Base-by-base conservation (phyloP, 2,797 vertebrate genomes). In the Rachycentron canadum region DNA sequence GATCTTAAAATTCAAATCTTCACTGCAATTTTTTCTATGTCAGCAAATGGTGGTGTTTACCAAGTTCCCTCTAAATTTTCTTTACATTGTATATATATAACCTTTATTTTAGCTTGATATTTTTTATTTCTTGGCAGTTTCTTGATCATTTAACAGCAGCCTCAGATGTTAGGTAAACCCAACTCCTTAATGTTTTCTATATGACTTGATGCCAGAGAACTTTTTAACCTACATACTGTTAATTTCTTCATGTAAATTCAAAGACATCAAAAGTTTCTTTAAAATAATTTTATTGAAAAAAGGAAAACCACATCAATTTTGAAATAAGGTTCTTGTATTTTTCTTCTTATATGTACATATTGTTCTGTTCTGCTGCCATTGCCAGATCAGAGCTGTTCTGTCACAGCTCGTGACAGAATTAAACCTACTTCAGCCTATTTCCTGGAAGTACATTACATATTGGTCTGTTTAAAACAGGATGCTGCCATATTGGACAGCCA, bases 201-300 rank as follows among this genome's bases (percentile, higher is more conserved):
- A 4, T 36, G 26, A 58, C 57, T 60, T 14, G 23, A 61, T 23
- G 11, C 4, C 2, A 26, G 50, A n/a, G 3, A 30, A 45, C 2
- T 9, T 43, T 70, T 66, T 28, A 10, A 30, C 28, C 26, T 36
- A 30, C 12, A 41, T 11, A 36, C 1, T 25, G 36, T 40, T 1
- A 0, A 66, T 69, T 69, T 55, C 30, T 36, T 61, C 17, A 60
- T 21, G 2, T 64, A 47, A 17, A 28, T 23, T 66, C 19, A 30
- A n/a, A 68, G 36, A 41, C 26, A 43, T 34, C 40, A 3, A n/a
- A 26, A 2, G 5, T 53, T 32, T 74, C 2, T 6, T 12, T 45
- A 61, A 56, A 69, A 34, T 14, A 5, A 5, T 67, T n/a, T 73
- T 76, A 25, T 67, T 73, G 21, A 5, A 25, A 57, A 73, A 57